Percentiles rank a stretch among this genome's conserved stretches.
Evolutionary conservation across 2,113 vertebrate genomes (phyloP).

Genomic region (Brienomyrus brachyistius): DNA sequence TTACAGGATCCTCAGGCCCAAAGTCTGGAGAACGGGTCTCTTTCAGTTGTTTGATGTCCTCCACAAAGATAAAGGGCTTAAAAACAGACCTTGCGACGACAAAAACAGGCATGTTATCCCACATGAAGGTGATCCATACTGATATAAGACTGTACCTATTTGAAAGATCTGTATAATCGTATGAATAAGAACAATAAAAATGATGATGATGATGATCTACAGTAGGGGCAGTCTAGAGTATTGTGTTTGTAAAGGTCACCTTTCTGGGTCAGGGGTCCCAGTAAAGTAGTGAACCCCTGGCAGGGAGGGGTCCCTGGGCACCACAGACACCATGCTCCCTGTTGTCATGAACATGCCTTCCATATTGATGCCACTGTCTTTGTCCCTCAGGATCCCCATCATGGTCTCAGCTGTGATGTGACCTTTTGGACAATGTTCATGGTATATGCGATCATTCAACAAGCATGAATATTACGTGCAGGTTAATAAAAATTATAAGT

Average conservation of each 20-base stretch:
- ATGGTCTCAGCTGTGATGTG: slow-evolving; percentile 78
- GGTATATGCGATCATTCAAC: too few species aligned
- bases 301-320: slow-evolving; percentile 67
- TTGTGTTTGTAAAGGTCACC: slow-evolving; percentile 52
- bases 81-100: slow-evolving; percentile 75
- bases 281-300: slow-evolving; percentile 91
- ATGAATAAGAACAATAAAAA: background rate
- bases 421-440: too few species aligned
- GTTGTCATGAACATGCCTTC: slow-evolving; percentile 85
- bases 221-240: background rate
- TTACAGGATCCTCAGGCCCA: slow-evolving; percentile 74
- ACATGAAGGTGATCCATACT: background rate
- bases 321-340: slow-evolving; percentile 76
- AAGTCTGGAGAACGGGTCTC: slow-evolving; percentile 77
- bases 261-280: slow-evolving; percentile 83
- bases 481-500: too few species aligned
- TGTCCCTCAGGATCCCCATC: slow-evolving; percentile 90
- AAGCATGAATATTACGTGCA: too few species aligned
- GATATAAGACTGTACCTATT: background rate
- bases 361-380: slow-evolving; percentile 94
- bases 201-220: background rate
- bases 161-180: background rate
- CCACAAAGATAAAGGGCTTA: slow-evolving; percentile 91
- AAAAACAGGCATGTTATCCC: background rate
- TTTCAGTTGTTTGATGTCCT: slow-evolving; percentile 58